Evolutionary conservation across 2,797 vertebrate genomes (phyloP), one percentile per base, ranked within the genome.

Genomic region (Perdix hodgsoniae): DNA sequence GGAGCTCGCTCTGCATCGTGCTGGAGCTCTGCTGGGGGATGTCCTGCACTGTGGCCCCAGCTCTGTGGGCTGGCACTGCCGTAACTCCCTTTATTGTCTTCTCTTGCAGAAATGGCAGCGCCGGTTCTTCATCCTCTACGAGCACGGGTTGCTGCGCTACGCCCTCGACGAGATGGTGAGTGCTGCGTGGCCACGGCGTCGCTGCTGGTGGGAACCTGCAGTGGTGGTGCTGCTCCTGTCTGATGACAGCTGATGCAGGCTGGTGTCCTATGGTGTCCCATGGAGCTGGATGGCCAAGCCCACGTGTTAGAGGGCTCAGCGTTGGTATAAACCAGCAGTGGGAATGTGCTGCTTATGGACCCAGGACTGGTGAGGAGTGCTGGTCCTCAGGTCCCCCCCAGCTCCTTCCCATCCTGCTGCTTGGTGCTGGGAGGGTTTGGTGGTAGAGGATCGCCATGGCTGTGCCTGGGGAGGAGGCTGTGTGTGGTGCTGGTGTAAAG

Each of bases 151-250:
- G 57, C 97, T 99, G 93, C 99, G 99, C 84, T 99, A 99, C 1
- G 99, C 99, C 86, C 97, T 99, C 97, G 99, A 99, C 64, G 99
- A 99, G 97, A 99, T 99, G 99, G 99, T 99, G 91, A 99, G 99
- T 98, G 65, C 60, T 67, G 21, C 0, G 22, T 0, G 29, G n/a
- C 35, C 24, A 33, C 12, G 40, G 24, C 6, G 4, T 69, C 0
- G 8, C 66, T 69, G 65, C n/a, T 40, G 37, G 11, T 8, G 26
- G 37, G 57, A 35, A 16, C 23, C 22, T 16, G 57, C 35, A 35
- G 35, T 6, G 33, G 23, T 10, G 33, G 23, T 26, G 14, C 49
- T 16, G 33, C 39, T 40, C n/a, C n/a, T n/a, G n/a, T n/a, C n/a
- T n/a, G n/a, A n/a, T n/a, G n/a, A n/a, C n/a, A n/a, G n/a, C n/a